Percentiles rank a stretch among this genome's conserved stretches.
phyloP scores from a whole-genome alignment of 2,797 vertebrate species.

The Salarias fasciatus region DNA sequence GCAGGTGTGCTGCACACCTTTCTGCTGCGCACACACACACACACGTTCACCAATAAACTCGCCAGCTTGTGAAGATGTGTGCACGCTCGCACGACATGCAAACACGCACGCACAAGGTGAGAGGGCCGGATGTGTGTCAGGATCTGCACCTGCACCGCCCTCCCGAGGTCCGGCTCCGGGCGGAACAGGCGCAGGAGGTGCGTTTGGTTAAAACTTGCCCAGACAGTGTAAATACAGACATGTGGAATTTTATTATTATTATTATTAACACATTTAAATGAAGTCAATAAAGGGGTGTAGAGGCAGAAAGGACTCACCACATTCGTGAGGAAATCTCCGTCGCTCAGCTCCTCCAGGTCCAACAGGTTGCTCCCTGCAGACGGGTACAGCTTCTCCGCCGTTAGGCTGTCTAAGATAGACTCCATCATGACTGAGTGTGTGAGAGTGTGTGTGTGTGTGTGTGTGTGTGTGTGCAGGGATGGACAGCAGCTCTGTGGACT shows the following conservation, averaged over 20 bases:
- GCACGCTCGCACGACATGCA: constrained; percentile 10
- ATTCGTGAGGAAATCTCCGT: constrained; percentile 94
- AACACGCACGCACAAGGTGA: constrained; percentile 18
- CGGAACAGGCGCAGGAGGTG: constrained; percentile 53
- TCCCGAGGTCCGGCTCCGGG: constrained; percentile 74
- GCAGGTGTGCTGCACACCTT: constrained; percentile 67
- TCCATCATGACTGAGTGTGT: constrained; percentile 88
- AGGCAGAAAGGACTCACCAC: constrained; percentile 80
- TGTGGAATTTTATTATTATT: too few species aligned
- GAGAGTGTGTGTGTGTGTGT: too few species aligned
- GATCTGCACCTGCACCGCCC: constrained; percentile 67
- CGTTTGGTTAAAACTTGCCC: constrained; percentile 35
- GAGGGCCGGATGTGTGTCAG: constrained; percentile 72
- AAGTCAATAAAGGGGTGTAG: too few species aligned
- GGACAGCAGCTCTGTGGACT: constrained; percentile 1
- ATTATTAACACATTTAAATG: too few species aligned
- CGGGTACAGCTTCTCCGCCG: constrained; percentile 89
- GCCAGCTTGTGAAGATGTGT: constrained; percentile 5
- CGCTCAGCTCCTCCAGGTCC: constrained; percentile 91
- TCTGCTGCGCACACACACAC: constrained; percentile 21
- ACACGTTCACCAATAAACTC: constrained; percentile 53
- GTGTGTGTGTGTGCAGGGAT: constrained; percentile 9
- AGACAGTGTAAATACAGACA: neutral
- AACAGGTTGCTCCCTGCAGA: constrained; percentile 74
- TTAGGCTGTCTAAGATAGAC: constrained; percentile 89